phyloP scores from a whole-genome alignment of 2,113 vertebrate species.

The Pedetes capensis region DNA sequence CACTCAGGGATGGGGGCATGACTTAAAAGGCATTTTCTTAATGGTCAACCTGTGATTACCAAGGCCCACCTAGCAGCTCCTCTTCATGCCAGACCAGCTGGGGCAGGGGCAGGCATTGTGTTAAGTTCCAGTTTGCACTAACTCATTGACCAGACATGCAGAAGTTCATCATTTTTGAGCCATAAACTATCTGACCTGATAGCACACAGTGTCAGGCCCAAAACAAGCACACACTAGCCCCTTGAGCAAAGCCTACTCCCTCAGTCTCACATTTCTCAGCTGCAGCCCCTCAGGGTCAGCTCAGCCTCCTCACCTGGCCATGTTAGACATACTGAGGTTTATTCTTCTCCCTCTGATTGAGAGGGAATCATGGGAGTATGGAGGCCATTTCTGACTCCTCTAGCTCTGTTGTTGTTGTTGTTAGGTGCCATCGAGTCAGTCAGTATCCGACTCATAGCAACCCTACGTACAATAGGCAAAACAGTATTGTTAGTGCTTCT shows the following conservation, averaged over 20 bases:
- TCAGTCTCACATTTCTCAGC: rapidly evolving
- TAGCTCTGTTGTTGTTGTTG: too few species aligned
- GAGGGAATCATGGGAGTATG: not conserved
- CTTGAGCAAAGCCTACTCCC: not conserved
- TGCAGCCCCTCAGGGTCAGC: not conserved
- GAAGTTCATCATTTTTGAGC: not conserved
- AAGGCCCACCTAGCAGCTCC: not conserved
- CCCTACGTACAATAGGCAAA: too few species aligned
- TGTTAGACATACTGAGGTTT: not conserved
- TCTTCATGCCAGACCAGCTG: not conserved
- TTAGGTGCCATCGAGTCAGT: too few species aligned
- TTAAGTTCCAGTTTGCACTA: rapidly evolving
- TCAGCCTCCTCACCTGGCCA: not conserved
- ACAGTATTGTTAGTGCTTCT: too few species aligned
- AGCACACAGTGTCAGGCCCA: not conserved
- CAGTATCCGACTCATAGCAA: too few species aligned
- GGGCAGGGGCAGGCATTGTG: not conserved
- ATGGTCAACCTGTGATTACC: not conserved
- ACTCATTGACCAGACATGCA: too few species aligned
- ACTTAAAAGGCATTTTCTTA: not conserved
- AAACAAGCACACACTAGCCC: not conserved
- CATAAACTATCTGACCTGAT: too few species aligned
- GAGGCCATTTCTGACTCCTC: too few species aligned
- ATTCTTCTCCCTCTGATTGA: not conserved
- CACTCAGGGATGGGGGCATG: too few species aligned